Evolutionary conservation across 1,140 invertebrate species (phyloP).

Genomic region (Lepidurus apus): DNA sequence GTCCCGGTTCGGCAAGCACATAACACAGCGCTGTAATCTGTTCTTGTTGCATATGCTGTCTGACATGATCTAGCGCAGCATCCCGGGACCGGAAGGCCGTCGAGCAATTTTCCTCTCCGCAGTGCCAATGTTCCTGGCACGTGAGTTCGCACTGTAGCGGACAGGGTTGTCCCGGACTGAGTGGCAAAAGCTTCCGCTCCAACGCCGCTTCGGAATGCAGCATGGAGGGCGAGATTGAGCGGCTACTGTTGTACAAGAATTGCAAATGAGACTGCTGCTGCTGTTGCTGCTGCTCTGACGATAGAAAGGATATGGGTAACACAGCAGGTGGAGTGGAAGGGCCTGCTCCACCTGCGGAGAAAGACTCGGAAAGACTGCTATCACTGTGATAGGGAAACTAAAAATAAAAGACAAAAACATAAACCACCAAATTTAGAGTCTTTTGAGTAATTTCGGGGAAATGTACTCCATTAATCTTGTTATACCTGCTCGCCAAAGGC

Average conservation of each 20-base stretch:
- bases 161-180: conserved; percentile 27
- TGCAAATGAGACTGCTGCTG: conserved; percentile 26
- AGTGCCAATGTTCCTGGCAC: conserved; percentile 73
- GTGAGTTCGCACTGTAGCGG: conserved; percentile 59
- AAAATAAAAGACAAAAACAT: conserved; percentile 1
- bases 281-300: conserved; percentile 25
- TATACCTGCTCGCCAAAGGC: conserved; percentile 11
- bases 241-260: conserved; percentile 5
- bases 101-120: conserved; percentile 60
- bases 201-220: conserved; percentile 29
- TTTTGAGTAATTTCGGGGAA: not conserved
- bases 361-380: conserved; percentile 23
- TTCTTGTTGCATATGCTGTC: conserved; percentile 80
- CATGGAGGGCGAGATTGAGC: conserved; percentile 28
- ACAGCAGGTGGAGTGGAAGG: conserved; percentile 16
- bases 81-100: conserved; percentile 66
- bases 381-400: conserved; percentile 27
- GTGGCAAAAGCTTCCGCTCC: not conserved
- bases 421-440: not conserved
- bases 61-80: conserved; percentile 74
- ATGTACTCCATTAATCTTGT: not conserved
- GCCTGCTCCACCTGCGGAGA: conserved; percentile 1
- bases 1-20: conserved; percentile 51
- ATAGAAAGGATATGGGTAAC: conserved; percentile 6
- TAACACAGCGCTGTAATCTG: conserved; percentile 76